Evolutionary conservation across 2,113 vertebrate genomes (phyloP).

Genomic region (Semnornis frantzii): DNA sequence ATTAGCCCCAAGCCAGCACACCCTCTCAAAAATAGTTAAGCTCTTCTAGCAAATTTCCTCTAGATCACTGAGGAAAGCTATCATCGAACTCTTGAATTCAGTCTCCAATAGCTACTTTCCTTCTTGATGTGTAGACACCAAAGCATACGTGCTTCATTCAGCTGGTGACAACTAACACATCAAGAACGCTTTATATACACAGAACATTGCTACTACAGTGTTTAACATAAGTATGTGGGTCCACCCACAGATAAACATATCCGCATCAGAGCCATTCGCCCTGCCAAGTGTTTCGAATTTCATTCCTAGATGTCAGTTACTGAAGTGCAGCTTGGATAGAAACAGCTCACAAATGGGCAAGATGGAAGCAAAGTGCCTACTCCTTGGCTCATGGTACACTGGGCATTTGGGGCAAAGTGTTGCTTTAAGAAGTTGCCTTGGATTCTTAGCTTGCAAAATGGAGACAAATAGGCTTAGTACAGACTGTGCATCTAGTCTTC

Average conservation of each 20-base stretch:
- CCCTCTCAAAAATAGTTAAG: not conserved
- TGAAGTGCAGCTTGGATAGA: not conserved
- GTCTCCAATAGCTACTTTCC: not conserved
- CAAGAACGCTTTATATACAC: not conserved
- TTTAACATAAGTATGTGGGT: not conserved
- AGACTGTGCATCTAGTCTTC: not conserved
- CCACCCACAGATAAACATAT: not conserved
- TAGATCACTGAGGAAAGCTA: not conserved
- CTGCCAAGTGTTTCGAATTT: not conserved
- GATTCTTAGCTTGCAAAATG: not conserved
- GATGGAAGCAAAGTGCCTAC: not conserved
- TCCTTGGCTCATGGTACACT: not conserved
- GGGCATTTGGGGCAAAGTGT: not conserved
- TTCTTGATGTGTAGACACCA: not conserved
- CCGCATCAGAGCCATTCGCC: not conserved
- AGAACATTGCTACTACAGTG: not conserved
- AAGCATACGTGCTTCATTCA: not conserved
- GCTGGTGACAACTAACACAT: not conserved
- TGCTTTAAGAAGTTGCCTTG: not conserved
- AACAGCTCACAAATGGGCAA: not conserved
- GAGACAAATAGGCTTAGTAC: not conserved
- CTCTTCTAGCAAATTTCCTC: not conserved
- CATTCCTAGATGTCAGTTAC: not conserved
- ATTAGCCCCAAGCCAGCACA: no score
- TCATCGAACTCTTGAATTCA: not conserved